phyloP scores from a whole-genome alignment of 2,113 vertebrate genomes.

The Xerus inauris region DNA sequence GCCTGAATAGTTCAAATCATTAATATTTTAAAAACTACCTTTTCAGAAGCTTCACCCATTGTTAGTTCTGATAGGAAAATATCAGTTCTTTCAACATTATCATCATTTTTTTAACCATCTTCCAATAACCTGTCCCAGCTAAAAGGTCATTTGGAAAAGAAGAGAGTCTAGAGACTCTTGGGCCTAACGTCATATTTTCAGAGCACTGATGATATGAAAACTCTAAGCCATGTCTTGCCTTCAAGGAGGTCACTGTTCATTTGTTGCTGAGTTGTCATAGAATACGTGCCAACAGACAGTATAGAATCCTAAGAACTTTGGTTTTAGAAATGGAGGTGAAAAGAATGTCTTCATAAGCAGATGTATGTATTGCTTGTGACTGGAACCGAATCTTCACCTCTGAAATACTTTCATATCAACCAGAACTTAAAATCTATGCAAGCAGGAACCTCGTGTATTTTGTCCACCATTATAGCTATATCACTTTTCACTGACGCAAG shows the following conservation, averaged over 20 bases:
- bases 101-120: neutral
- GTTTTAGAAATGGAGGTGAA: neutral
- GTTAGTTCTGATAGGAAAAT: neutral
- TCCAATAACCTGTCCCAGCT: neutral
- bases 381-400: neutral
- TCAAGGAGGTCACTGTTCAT: neutral
- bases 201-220: neutral
- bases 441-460: neutral
- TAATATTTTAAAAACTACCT: neutral
- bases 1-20: neutral
- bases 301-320: neutral
- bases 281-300: neutral
- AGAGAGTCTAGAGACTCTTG: neutral
- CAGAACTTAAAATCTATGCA: neutral
- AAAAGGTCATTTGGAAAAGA: neutral
- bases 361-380: neutral
- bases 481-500: neutral
- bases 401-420: neutral
- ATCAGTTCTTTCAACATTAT: neutral
- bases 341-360: neutral
- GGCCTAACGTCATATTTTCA: neutral
- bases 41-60: neutral
- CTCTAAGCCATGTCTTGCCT: neutral
- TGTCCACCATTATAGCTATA: neutral
- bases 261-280: neutral